These are phyloP conservation scores for Paracentrotus lividus DNA, from an alignment of 53 echinoderm and acorn worm genomes.

Conservation along the genomic window DNA sequence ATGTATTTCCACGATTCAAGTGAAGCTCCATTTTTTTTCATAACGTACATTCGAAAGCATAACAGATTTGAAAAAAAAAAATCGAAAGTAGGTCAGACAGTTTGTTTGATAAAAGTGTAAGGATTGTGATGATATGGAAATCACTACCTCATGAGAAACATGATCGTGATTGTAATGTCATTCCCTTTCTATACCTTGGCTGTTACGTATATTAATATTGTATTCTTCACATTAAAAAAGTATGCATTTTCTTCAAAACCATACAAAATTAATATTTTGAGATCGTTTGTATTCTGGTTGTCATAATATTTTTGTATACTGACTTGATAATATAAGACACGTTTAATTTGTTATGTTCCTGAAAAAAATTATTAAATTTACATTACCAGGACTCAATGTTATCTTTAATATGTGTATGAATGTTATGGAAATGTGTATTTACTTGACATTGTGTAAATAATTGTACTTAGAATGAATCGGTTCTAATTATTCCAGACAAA, in stretches of 20 bases:
- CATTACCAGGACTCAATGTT: background rate
- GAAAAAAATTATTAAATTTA: background rate
- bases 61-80: no score
- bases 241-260: background rate
- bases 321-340: no score
- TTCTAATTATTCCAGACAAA: background rate
- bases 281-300: background rate
- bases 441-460: background rate
- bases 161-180: background rate
- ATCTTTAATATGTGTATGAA: background rate
- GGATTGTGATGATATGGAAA: background rate
- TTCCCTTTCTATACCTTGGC: no score
- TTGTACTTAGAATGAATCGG: background rate
- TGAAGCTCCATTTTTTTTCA: no score
- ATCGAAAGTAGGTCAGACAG: no score
- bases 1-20: no score
- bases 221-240: background rate
- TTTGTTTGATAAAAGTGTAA: background rate
- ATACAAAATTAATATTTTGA: background rate
- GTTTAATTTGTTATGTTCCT: background rate
- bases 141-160: background rate
- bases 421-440: conserved; percentile 21
- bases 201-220: background rate
- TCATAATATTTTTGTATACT: background rate
- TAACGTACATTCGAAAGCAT: no score